phyloP scores from a whole-genome alignment of 2,797 vertebrate genomes.

The Pristis pectinata region DNA sequence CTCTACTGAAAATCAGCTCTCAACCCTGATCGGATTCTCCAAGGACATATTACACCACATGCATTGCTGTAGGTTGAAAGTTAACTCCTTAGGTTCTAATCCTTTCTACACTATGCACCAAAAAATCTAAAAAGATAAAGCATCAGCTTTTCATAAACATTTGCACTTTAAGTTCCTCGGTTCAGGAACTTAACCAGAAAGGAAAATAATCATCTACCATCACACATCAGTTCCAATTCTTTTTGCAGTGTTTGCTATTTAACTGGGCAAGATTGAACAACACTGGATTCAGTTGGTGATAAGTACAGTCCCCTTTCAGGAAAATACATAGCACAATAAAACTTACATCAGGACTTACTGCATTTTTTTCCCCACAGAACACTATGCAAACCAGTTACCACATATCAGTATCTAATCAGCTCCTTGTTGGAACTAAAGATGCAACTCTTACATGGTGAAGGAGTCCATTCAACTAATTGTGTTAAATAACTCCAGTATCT shows the following conservation, averaged over 20 bases:
- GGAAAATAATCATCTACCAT: neutral
- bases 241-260: neutral
- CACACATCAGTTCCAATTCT: too few species aligned
- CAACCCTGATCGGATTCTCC: slow-evolving; percentile 24
- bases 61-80: neutral
- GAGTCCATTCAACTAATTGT: neutral
- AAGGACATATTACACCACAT: slow-evolving; percentile 9
- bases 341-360: neutral
- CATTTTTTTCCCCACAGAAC: neutral
- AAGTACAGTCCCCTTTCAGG: neutral
- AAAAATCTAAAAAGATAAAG: neutral
- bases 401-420: neutral
- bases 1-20: slow-evolving; percentile 18
- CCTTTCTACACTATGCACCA: neutral
- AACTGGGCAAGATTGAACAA: neutral
- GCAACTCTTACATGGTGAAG: neutral
- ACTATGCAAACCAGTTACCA: neutral
- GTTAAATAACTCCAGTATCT: neutral
- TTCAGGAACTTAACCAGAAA: neutral
- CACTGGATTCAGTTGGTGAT: too few species aligned
- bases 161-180: too few species aligned
- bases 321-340: neutral
- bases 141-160: neutral
- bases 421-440: neutral
- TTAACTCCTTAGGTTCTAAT: slow-evolving; percentile 18